Evolutionary conservation across 2,888 invertebrate genomes (phyloP), one percentile per base, ranked within the genome.

Genomic region (Ormyrus thymus): DNA sequence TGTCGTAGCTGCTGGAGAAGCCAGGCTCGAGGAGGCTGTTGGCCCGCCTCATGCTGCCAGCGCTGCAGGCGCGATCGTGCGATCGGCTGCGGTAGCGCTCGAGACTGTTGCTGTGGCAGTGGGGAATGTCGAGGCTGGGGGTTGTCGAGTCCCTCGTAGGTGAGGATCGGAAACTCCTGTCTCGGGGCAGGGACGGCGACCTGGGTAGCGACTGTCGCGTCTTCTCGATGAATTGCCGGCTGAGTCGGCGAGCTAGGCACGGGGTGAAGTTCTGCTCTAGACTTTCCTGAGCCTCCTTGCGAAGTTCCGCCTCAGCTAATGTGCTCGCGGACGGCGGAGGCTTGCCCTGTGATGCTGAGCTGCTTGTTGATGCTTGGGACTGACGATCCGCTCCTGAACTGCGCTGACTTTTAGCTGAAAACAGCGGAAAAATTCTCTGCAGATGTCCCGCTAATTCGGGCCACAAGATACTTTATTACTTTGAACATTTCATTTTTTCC

Each of bases 201-300:
- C 87, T 81, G 6, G 88, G 87, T 68, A 88, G 76, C 1, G 87
- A 83, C 61, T 87, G 87, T n/a, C 88, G 83, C 11, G 87, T 88
- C 76, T 87, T 86, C 80, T 89, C 89, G 83, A 88, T 86, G 80
- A 89, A 87, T 61, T 88, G 89, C 10, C 88, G 85, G 79, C 88
- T 89, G 81, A 90, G 81, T 9, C 90, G 84, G 11, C 88, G 85
- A 55, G 90, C 87, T 78, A 90, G 80, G 78, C 88, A 86, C 43
- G 90, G 90, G 51, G 90, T 90, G 79, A 89, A 89, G 79, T 81
- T 87, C 65, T 86, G 86, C 72, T 88, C 87, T 70, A 87, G 68
- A 9, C 84, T 66, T 45, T 86, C 86, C 69, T 84, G 85, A 48
- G 84, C 81, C 70, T 87, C 86, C 74, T 84, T 86, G 65, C 81